Evolutionary conservation across 2,888 invertebrate species (phyloP), one percentile per base, ranked within the genome.

Genomic region (Monoplex corrugatus): DNA sequence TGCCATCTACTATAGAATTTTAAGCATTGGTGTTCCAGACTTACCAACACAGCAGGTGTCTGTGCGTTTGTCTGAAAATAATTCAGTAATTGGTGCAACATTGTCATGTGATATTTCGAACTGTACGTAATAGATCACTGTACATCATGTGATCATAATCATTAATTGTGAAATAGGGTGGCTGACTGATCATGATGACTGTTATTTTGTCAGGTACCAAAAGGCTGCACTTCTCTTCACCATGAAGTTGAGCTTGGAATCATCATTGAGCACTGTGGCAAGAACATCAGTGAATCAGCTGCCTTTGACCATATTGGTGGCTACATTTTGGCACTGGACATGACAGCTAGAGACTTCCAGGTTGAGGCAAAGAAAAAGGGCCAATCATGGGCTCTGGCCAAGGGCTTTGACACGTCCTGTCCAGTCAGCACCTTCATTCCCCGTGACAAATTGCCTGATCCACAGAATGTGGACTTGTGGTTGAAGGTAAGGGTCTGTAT

Each of bases 241-340:
- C 97, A 98, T 96, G 98, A 98, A 96, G 97, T 98, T 1, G 98
- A 98, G 95, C 96, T 98, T 85, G 98, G 98, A 0, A 97, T 98
- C 5, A 97, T 98, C 0, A 97, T 98, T 91, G 97, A 97, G 0
- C 96, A 97, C 93, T 96, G 93, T 85, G 97, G 97, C 85, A 97
- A 96, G 92, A 96, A 97, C 93, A 96, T 98, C 16, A 90, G 96
- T 0, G 97, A 97, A 92, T 84, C 91, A 40, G 91, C 93, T 38
- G 97, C 97, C 0, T 96, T 97, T 96, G 96, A 97, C 32, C 96
- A 97, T 94, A 96, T 98, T 0, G 97, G 97, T 32, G 98, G 98
- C 3, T 98, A 98, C 93, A 97, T 97, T 87, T 96, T 97, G 35
- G 97, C 98, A 0, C 96, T 98, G 44, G 98, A 98, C 95, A 97